Base-by-base conservation (phyloP, 30 jellyfish, hydroid and myxozoan genomes). In the Aurelia aurita complex sp. Pacific region DNA sequence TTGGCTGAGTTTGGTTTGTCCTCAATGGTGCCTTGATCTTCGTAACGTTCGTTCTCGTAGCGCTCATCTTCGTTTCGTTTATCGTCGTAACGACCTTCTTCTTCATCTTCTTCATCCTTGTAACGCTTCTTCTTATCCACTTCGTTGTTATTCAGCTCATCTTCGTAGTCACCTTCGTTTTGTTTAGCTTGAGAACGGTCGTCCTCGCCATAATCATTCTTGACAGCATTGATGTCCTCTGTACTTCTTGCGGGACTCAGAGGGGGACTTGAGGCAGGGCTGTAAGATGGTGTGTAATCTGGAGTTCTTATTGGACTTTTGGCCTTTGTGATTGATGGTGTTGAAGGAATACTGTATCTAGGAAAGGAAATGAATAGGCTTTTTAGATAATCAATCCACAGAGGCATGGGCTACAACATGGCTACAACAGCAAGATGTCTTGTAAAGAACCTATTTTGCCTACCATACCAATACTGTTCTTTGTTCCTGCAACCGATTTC, bases 241-340 rank as follows among this genome's bases (percentile, higher is more conserved):
- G 12, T 19, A 34, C 93, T 75, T 19, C 81, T 29, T 4, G 81
- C 87, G 19, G 87, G 93, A 66, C 93, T 84, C 67, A 73, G 67
- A 6, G 87, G 86, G 1, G 82, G 67, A 40, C 86, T 73, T 3
- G 87, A 74, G 23, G 87, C 93, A 18, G 93, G 87, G 55, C 85
- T 82, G 59, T 29, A 59, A 3, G 85, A 36, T 82, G 91, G 85
- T 14, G 80, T 69, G 43, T 53, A 46, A 29, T 69, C 79, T 14
- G 69, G 69, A 11, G 79, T 10, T 29, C 43, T 61, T 17, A 82
- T 19, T 70, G 91, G 63, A 33, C 85, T 64, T 16, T 38, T 69
- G 46, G 60, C 64, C 38, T 42, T 62, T 10, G 72, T 40, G 8
- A 38, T 16, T 53, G 85, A 65, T 54, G 91, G 91, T 4, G 85